Evolutionary conservation across 1,140 invertebrate genomes (phyloP).

Genomic region (Anastatus disparis): DNA sequence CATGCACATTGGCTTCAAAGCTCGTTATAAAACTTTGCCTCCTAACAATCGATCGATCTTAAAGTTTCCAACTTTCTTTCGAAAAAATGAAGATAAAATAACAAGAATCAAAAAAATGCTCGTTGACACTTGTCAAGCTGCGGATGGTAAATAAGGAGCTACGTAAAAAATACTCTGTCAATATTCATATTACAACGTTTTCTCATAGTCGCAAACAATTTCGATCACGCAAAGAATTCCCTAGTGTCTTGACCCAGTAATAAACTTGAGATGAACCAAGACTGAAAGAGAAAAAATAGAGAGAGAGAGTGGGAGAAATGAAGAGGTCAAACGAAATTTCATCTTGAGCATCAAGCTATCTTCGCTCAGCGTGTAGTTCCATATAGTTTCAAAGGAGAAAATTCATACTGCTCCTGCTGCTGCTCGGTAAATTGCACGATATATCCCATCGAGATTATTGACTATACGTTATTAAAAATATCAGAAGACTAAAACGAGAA

Average conservation of each 20-base stretch:
- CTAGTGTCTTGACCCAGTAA: conserved; percentile 19
- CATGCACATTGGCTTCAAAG: too few relatives aligned
- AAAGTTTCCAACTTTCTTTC: too few relatives aligned
- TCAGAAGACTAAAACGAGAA: too few relatives aligned
- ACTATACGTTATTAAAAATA: too few relatives aligned
- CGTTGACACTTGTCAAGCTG: background rate
- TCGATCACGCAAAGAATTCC: conserved; percentile 18
- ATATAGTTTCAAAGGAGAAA: too few relatives aligned
- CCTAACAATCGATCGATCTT: background rate
- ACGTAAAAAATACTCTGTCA: background rate
- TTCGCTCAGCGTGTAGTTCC: too few relatives aligned
- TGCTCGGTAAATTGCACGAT: too few relatives aligned
- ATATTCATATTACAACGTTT: too few relatives aligned
- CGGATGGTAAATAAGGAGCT: background rate
- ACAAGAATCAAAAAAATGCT: background rate
- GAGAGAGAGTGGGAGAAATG: background rate
- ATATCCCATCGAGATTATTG: too few relatives aligned
- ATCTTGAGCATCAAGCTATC: too few relatives aligned
- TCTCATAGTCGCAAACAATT: conserved; percentile 27
- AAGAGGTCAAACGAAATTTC: conserved; percentile 12
- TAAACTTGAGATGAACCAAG: background rate
- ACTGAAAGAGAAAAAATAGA: background rate
- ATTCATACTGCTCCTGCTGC: too few relatives aligned
- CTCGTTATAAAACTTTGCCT: background rate
- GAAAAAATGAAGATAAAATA: background rate